Evolutionary conservation across 2,797 vertebrate species (phyloP), one percentile per base, ranked within the genome.

Genomic region (Staurois parvus): DNA sequence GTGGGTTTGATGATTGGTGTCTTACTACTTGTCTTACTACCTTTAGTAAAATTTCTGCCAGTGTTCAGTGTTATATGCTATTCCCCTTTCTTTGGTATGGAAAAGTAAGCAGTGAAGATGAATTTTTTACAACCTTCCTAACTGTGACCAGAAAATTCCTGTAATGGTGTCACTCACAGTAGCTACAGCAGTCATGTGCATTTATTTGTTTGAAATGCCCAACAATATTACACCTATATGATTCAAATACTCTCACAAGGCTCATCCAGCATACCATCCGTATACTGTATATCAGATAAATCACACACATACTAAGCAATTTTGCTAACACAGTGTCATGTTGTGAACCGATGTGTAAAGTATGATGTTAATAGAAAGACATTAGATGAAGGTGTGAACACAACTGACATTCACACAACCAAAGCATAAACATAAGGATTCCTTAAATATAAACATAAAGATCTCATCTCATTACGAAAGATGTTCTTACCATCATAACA

Each of bases 311-410:
- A n/a, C 2, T 32, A 13, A 56, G 69, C 6, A 52, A 12, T 70
- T 70, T 11, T 42, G 12, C 6, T 29, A 29, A 34, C 45, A 45
- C 37, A 69, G 29, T 56, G 48, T 70, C 45, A 42, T 69, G 64
- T 34, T 70, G 59, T n/a, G 52, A 59, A 24, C 8, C 8, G 52
- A 59, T 59, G 52, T 77, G 45, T 79, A 34, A 52, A 52, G 67
- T 32, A 24, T 80, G 67, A 56, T 70, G 48, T 45, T 80, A 52
- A 69, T 69, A 48, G 66, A 40, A 26, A 66, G 15, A 52, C 45
- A 69, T 79, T 79, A 80, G 19, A 34, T n/a, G 52, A 28, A 80
- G 42, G 78, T 80, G 78, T 70, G 66, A 70, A 70, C 78, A 56
- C 45, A 80, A 56, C 66, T 80, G 78, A 30, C 67, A 80, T 70